These are phyloP conservation scores for Neelides folsomi DNA, from an alignment of 2,888 invertebrate species.

Conservation along the genomic window DNA sequence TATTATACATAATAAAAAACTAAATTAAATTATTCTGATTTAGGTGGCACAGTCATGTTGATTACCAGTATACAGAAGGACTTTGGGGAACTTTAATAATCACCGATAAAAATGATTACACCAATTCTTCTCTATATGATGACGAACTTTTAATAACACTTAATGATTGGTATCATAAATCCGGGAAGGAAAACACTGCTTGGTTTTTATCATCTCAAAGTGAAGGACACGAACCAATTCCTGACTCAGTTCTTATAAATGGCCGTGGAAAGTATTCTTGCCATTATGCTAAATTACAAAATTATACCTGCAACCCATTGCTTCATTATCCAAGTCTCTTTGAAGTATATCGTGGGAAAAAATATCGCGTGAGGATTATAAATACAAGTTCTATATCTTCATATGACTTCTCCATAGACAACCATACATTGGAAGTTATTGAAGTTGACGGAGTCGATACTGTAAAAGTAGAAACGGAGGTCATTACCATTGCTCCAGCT, in stretches of 20 bases:
- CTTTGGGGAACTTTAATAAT: conserved; percentile 21
- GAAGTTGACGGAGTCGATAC: conserved; percentile 24
- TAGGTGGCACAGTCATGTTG: conserved; percentile 21
- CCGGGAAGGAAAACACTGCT: conserved; percentile 8
- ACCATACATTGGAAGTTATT: conserved; percentile 16
- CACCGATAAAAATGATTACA: neutral
- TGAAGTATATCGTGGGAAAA: conserved; percentile 11
- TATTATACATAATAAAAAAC: neutral
- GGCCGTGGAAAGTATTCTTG: conserved; percentile 21
- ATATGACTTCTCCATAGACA: conserved; percentile 22
- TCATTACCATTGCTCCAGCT: conserved; percentile 13
- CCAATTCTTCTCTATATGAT: conserved; percentile 9
- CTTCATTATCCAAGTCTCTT: conserved; percentile 10
- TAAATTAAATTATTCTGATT: neutral
- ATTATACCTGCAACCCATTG: conserved; percentile 3
- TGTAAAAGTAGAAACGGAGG: conserved; percentile 3
- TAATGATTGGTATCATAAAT: conserved; percentile 22
- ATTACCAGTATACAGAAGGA: conserved; percentile 24
- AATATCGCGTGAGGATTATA: conserved; percentile 21
- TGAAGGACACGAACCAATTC: conserved; percentile 17
- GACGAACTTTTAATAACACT: conserved; percentile 16
- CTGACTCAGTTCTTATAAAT: conserved; percentile 18
- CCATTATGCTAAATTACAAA: conserved; percentile 6
- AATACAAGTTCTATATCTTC: conserved; percentile 14
- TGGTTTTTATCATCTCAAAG: conserved; percentile 12